A percentile compares a stretch with the other conserved stretches of the same genome.
Conservation (phyloP, 2,797 vertebrate genomes). For the Synaphobranchus kaupii region DNA sequence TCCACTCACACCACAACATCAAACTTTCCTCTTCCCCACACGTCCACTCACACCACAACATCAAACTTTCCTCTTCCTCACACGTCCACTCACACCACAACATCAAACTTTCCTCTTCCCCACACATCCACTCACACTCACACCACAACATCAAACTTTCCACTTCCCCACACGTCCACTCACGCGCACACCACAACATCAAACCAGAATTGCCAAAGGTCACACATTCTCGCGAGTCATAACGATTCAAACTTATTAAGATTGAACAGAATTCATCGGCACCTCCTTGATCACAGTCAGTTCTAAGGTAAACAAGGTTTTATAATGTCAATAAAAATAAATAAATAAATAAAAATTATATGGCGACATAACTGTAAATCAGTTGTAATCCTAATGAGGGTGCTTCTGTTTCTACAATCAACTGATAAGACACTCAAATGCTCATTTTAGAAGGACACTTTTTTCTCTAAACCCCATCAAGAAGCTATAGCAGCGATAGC, state of each 20-base stretch:
- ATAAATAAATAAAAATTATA: slow-evolving; percentile 27
- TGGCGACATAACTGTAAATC: slow-evolving; percentile 38
- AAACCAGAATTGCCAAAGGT: slow-evolving; percentile 33
- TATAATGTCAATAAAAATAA: slow-evolving; percentile 43
- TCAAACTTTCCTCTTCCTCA: too few species aligned
- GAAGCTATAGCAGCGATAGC: slow-evolving; percentile 59
- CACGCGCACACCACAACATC: slow-evolving; percentile 40
- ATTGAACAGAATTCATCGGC: slow-evolving; percentile 46
- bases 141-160: slow-evolving; percentile 42
- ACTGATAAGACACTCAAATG: slow-evolving; percentile 57
- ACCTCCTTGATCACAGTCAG: slow-evolving; percentile 43
- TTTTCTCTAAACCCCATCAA: slow-evolving; percentile 58
- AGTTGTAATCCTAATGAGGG: slow-evolving; percentile 63
- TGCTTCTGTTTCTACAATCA: slow-evolving; percentile 52
- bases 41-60: too few species aligned
- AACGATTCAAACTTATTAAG: slow-evolving; percentile 28
- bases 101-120: too few species aligned
- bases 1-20: too few species aligned
- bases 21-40: too few species aligned
- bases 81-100: too few species aligned
- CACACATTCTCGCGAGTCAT: slow-evolving; percentile 49
- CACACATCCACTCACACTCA: too few species aligned
- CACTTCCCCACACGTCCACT: slow-evolving; percentile 47
- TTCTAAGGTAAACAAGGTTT: slow-evolving; percentile 34
- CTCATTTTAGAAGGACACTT: slow-evolving; percentile 56